phyloP scores from a whole-genome alignment of 2,797 vertebrate species.

The Enteromius radiatus region DNA sequence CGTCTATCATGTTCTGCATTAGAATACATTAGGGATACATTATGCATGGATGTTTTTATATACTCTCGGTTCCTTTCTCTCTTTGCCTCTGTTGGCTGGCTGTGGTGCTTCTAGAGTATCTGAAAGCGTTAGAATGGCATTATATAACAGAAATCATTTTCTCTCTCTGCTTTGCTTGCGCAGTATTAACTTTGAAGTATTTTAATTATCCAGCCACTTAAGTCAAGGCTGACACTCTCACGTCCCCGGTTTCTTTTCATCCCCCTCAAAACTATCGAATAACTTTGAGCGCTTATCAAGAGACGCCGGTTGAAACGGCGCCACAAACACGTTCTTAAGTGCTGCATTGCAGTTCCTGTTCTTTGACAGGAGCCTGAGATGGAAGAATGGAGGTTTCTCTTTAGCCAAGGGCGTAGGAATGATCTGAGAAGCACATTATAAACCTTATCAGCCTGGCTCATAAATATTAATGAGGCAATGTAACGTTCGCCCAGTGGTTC shows the following conservation, averaged over 20 bases:
- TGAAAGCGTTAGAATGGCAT: conserved; percentile 68
- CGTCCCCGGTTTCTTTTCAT: conserved; percentile 31
- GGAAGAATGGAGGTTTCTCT: conserved; percentile 1
- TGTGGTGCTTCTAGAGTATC: conserved; percentile 65
- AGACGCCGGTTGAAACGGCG: conserved; percentile 28
- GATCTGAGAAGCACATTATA: conserved; percentile 14
- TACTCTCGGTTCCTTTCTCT: conserved; percentile 50
- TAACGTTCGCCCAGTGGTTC: neutral
- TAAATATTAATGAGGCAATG: conserved; percentile 15
- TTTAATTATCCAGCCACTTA: conserved; percentile 74
- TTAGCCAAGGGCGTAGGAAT: conserved; percentile 4
- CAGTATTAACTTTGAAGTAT: conserved; percentile 70
- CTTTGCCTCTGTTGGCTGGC: conserved; percentile 62
- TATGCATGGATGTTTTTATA: conserved; percentile 76
- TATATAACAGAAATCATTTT: conserved; percentile 64
- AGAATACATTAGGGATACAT: conserved; percentile 77
- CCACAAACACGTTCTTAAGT: conserved; percentile 22
- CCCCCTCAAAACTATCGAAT: conserved; percentile 48
- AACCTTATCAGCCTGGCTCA: conserved; percentile 22
- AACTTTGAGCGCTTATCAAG: conserved; percentile 44
- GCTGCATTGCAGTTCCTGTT: conserved; percentile 32
- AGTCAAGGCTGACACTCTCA: conserved; percentile 52
- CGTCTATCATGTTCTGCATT: conserved; percentile 65
- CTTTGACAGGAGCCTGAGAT: neutral
- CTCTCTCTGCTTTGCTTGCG: conserved; percentile 62